Conservation (phyloP, 2,888 invertebrate genomes). For the Drepanosiphum platanoidis region DNA sequence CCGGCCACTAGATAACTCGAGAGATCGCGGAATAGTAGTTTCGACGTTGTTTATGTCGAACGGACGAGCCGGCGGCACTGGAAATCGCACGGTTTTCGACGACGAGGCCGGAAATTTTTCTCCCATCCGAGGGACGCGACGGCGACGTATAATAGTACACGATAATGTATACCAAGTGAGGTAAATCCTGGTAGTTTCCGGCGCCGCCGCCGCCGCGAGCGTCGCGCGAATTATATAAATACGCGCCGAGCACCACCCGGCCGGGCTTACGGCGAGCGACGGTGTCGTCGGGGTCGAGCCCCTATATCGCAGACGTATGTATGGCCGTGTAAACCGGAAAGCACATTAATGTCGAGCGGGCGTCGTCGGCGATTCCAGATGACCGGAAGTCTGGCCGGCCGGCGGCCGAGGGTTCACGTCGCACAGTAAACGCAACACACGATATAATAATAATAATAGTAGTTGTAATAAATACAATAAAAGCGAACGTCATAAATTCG, state of each 20-base stretch:
- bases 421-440: background rate
- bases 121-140: background rate
- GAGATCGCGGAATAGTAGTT: too few relatives aligned
- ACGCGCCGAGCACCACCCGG: background rate
- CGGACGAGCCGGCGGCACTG: too few relatives aligned
- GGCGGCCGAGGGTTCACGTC: background rate
- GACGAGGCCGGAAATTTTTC: background rate
- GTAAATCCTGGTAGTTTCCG: background rate
- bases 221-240: background rate
- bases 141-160: too few relatives aligned
- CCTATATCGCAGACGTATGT: background rate
- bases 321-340: slow-evolving; percentile 58
- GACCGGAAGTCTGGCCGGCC: slow-evolving; percentile 57
- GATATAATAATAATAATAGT: slow-evolving; percentile 9
- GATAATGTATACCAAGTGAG: background rate
- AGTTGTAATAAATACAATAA: slow-evolving; percentile 31
- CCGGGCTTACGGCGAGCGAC: background rate
- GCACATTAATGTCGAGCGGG: slow-evolving; percentile 59
- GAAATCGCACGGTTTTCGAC: background rate
- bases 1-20: too few relatives aligned
- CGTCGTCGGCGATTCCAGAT: slow-evolving; percentile 60
- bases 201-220: background rate
- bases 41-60: too few relatives aligned
- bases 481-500: slow-evolving; percentile 61
- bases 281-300: background rate